phyloP scores from a whole-genome alignment of 2,888 invertebrate genomes.

The Tachina grossa region DNA sequence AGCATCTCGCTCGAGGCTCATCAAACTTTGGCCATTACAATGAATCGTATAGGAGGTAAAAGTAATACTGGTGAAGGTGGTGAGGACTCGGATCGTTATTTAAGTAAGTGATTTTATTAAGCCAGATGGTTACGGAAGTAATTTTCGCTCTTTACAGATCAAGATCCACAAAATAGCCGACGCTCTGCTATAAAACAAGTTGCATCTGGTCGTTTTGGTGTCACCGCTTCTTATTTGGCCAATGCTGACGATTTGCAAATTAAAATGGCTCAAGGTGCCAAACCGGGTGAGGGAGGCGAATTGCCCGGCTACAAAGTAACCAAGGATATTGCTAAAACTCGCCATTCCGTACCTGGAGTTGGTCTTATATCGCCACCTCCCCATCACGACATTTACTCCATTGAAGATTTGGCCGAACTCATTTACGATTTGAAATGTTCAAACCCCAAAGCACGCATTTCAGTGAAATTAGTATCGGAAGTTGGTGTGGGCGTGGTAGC shows the following conservation, averaged over 20 bases:
- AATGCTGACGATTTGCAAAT: conserved; percentile 99
- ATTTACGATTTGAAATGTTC: conserved; percentile 99
- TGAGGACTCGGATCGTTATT: conserved; percentile 91
- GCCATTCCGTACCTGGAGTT: conserved; percentile 98
- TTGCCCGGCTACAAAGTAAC: conserved; percentile 96
- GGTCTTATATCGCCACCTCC: conserved; percentile 99
- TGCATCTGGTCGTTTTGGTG: conserved; percentile 98
- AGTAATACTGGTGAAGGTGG: conserved; percentile 99
- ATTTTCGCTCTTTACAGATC: conserved; percentile 80
- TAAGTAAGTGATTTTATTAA: conserved; percentile 81
- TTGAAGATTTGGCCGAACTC: conserved; percentile 98
- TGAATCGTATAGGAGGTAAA: conserved; percentile 98
- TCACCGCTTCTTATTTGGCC: conserved; percentile 97
- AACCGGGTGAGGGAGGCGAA: conserved; percentile 99
- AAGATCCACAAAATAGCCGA: conserved; percentile 91
- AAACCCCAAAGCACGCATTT: conserved; percentile 96
- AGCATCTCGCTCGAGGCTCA: conserved; percentile 99
- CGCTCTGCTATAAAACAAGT: conserved; percentile 99
- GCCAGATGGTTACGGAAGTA: neutral
- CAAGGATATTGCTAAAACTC: conserved; percentile 95
- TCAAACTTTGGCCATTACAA: conserved; percentile 96
- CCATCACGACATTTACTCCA: conserved; percentile 99
- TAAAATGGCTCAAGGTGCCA: conserved; percentile 99
- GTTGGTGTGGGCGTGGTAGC: conserved; percentile 99
- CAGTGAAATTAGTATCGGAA: conserved; percentile 99